These are phyloP conservation scores for Sthenelais limicola DNA, from an alignment of 2,888 invertebrate genomes.

Conservation along the genomic window DNA sequence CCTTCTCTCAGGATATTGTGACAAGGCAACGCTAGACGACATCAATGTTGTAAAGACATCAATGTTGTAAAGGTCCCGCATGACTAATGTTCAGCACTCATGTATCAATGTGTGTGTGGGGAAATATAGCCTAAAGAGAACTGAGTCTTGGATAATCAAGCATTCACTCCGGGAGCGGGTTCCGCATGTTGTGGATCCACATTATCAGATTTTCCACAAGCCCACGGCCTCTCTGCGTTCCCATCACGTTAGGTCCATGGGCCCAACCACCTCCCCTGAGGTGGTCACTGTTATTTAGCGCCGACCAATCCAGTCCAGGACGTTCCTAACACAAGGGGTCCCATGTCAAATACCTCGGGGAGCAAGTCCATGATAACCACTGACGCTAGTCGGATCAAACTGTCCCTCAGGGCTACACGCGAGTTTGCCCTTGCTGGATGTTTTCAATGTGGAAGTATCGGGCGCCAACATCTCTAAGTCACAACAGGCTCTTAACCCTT, in stretches of 20 bases:
- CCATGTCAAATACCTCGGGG: not conserved
- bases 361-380: conserved; percentile 10
- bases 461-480: no score
- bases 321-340: not conserved
- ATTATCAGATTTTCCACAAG: conserved; percentile 33
- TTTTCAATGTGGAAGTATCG: no score
- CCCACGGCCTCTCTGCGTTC: conserved; percentile 11
- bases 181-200: conserved; percentile 11
- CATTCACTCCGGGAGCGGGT: conserved; percentile 30
- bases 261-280: not conserved
- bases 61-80: no score
- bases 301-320: not conserved
- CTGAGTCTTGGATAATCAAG: conserved; percentile 20
- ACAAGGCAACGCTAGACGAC: no score
- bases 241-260: conserved; percentile 8
- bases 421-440: no score
- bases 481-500: no score
- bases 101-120: no score
- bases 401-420: not conserved
- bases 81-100: no score
- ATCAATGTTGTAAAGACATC: no score
- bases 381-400: not conserved
- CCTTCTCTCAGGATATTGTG: no score
- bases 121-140: no score
- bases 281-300: conserved; percentile 30